These are phyloP conservation scores for Chrysomallon squamiferum DNA, from an alignment of 1,140 invertebrate species.

Conservation along the genomic window DNA sequence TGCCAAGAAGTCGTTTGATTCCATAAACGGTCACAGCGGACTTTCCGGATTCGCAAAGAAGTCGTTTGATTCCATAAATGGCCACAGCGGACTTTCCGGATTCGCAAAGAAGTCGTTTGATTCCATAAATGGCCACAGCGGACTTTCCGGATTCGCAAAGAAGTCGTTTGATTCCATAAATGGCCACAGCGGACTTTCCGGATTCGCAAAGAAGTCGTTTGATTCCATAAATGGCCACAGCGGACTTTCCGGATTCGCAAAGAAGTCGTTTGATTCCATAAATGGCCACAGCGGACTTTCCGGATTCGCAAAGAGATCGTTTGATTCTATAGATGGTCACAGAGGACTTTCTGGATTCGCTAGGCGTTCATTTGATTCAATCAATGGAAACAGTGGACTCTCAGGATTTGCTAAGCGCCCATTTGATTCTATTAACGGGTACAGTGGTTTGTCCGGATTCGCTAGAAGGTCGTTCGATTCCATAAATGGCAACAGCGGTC, in stretches of 20 bases:
- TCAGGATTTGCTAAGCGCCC: slow-evolving; percentile 6
- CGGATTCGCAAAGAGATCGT: not conserved
- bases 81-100: slow-evolving; percentile 4
- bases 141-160: slow-evolving; percentile 9
- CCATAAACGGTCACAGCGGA: slow-evolving; percentile 12
- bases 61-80: slow-evolving; percentile 18
- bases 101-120: slow-evolving; percentile 22
- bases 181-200: not conserved
- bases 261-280: slow-evolving; percentile 5
- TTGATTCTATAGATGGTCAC: slow-evolving; percentile 7
- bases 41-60: slow-evolving; percentile 23
- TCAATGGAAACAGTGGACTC: slow-evolving; percentile 1
- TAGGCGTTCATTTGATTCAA: slow-evolving; percentile 8
- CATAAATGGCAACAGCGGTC: not conserved
- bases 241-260: slow-evolving; percentile 1
- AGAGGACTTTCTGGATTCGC: not conserved
- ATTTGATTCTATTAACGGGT: slow-evolving; percentile 6
- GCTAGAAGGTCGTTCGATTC: not conserved
- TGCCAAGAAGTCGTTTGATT: slow-evolving; percentile 22
- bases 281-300: not conserved
- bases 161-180: slow-evolving; percentile 6
- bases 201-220: slow-evolving; percentile 4
- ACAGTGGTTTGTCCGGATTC: not conserved
- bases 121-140: not conserved
- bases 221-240: slow-evolving; percentile 5